These are phyloP conservation scores for Drosophila peninsularis DNA, from an alignment of 2,888 invertebrate genomes.

Conservation along the genomic window DNA sequence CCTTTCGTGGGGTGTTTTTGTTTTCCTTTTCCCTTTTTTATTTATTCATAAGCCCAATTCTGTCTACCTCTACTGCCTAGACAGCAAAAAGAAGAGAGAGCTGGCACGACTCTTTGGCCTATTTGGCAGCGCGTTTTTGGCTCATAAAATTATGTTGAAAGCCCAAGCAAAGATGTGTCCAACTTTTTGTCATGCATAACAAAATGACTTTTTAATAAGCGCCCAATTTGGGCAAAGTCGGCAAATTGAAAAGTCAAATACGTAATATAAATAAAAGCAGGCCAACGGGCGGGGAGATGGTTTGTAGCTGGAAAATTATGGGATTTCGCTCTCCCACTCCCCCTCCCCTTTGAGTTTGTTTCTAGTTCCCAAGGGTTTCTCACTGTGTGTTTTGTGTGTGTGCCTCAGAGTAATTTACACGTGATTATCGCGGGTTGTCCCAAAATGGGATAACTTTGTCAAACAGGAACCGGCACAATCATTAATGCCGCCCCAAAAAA, in stretches of 20 bases:
- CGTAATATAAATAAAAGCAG: slow-evolving; percentile 12
- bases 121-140: slow-evolving; percentile 33
- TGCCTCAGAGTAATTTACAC: slow-evolving; percentile 58
- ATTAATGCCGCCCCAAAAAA: slow-evolving; percentile 55
- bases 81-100: slow-evolving; percentile 1
- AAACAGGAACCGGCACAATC: slow-evolving; percentile 39
- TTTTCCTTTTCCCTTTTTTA: not conserved
- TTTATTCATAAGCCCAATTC: not conserved
- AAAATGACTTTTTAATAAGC: slow-evolving; percentile 53
- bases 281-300: not conserved
- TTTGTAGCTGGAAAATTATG: slow-evolving; percentile 9
- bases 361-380: slow-evolving; percentile 11
- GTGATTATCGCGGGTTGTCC: slow-evolving; percentile 62
- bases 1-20: not conserved
- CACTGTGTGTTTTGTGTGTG: slow-evolving; percentile 1
- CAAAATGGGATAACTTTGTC: slow-evolving; percentile 59
- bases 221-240: slow-evolving; percentile 28
- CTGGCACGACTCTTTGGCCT: slow-evolving; percentile 27
- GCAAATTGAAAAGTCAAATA: slow-evolving; percentile 53
- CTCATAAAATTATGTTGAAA: slow-evolving; percentile 33
- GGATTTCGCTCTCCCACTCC: not conserved
- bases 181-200: slow-evolving; percentile 34
- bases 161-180: slow-evolving; percentile 4
- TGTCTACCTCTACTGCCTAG: not conserved
- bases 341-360: too few species aligned